Conservation (phyloP, 2,797 vertebrate genomes). For the Eulemur coronatus region DNA sequence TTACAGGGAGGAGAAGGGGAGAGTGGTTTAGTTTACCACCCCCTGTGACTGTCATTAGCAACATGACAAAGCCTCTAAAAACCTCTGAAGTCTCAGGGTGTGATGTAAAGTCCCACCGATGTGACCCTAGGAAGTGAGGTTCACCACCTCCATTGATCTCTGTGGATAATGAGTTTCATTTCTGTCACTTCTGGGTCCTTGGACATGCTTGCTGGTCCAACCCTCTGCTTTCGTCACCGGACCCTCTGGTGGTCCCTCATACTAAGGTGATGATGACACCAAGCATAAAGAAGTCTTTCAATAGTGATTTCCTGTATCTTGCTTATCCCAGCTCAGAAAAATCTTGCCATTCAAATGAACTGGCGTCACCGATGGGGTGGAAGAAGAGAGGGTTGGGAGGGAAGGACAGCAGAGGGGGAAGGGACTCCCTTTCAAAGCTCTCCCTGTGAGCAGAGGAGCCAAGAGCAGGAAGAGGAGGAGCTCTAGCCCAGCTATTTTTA, state of each 20-base stretch:
- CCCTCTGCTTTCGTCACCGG: conserved; percentile 51
- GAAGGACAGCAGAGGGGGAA: accelerated
- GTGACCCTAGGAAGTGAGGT: conserved; percentile 66
- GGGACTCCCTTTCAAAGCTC: conserved; percentile 56
- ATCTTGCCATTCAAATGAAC: conserved; percentile 73
- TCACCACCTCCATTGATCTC: conserved; percentile 58
- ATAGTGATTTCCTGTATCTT: conserved; percentile 70
- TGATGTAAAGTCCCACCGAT: conserved; percentile 59
- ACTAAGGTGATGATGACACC: conserved; percentile 76
- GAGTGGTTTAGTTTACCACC: not conserved
- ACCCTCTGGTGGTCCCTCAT: conserved; percentile 56
- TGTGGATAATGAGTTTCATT: conserved; percentile 23
- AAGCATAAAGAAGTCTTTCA: conserved; percentile 76
- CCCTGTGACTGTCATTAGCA: not conserved
- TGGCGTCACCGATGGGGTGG: conserved; percentile 39
- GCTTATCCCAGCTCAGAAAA: conserved; percentile 64
- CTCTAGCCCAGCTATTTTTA: conserved; percentile 54
- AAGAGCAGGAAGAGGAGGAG: conserved; percentile 51
- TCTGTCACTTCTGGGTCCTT: conserved; percentile 33
- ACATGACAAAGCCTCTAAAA: not conserved
- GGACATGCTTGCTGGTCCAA: conserved; percentile 42
- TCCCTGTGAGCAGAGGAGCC: conserved; percentile 53
- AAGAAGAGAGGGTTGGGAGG: not conserved
- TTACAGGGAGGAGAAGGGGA: not conserved
- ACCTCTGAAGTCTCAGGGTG: conserved; percentile 11